A percentile compares a stretch with the other conserved stretches of the same genome.
phyloP scores from a whole-genome alignment of 2,888 invertebrate genomes.

The Hirudinaria manillensis region DNA sequence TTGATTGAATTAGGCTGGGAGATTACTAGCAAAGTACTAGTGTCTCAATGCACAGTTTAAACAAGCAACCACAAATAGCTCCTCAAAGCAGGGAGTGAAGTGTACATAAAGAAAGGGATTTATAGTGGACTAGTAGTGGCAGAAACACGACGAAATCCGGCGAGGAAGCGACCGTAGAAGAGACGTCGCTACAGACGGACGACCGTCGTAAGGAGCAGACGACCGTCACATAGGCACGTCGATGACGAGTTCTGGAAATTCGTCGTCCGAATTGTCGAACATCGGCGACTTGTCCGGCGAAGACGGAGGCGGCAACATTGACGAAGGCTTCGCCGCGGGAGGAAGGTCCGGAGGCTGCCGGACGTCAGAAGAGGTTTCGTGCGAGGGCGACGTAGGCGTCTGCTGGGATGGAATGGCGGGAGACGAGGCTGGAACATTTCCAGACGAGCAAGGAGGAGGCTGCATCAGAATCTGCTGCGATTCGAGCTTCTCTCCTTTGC shows the following conservation, averaged over 20 bases:
- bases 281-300: conserved; percentile 31
- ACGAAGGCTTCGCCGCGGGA: neutral
- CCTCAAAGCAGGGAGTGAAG: too few relatives aligned
- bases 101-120: too few relatives aligned
- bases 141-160: too few relatives aligned
- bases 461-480: neutral
- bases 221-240: conserved; percentile 30
- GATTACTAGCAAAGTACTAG: too few relatives aligned
- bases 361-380: neutral
- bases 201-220: too few relatives aligned
- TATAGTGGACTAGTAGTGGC: too few relatives aligned
- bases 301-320: conserved; percentile 16
- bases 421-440: neutral
- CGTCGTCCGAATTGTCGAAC: conserved; percentile 35
- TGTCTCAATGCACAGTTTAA: too few relatives aligned
- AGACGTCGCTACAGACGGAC: too few relatives aligned
- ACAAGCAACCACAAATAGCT: too few relatives aligned
- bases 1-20: too few relatives aligned
- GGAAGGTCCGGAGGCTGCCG: neutral
- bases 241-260: conserved; percentile 33
- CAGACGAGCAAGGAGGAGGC: neutral
- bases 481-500: too few relatives aligned
- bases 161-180: too few relatives aligned
- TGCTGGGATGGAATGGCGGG: neutral
- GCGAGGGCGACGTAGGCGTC: neutral